Evolutionary conservation across 2,113 vertebrate genomes (phyloP).

Genomic region (Cynopterus brachyotis): DNA sequence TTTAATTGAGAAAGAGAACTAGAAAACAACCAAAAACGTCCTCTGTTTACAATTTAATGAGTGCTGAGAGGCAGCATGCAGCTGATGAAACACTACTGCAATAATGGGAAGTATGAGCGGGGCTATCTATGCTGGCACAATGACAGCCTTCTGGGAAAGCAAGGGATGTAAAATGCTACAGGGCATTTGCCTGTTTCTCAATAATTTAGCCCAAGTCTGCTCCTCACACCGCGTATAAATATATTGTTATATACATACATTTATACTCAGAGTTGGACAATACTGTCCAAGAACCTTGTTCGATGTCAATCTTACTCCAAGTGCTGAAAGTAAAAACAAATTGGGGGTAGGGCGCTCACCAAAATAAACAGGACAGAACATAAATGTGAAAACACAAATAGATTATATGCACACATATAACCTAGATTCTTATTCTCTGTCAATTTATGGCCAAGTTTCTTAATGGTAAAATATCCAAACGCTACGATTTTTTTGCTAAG

Average conservation of each 20-base stretch:
- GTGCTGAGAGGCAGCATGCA: background rate
- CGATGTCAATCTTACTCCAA: background rate
- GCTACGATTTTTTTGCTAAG: no score
- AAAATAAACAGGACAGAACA: background rate
- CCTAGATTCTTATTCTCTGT: background rate
- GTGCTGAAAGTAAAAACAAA: background rate
- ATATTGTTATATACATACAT: background rate
- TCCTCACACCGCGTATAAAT: background rate
- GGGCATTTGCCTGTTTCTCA: background rate
- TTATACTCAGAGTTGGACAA: background rate
- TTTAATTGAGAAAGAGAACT: slow-evolving; percentile 43
- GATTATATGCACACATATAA: background rate
- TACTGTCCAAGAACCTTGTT: background rate
- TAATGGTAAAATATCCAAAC: background rate
- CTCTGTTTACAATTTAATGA: slow-evolving; percentile 13
- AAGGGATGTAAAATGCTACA: background rate
- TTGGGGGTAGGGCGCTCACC: background rate
- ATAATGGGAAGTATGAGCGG: accelerated
- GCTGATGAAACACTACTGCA: slow-evolving; percentile 42
- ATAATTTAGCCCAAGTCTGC: background rate
- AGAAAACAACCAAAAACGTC: background rate
- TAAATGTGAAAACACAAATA: background rate
- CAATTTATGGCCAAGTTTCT: background rate
- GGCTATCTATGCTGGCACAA: background rate
- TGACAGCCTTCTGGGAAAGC: background rate